Percentiles rank a stretch among this genome's conserved stretches.
phyloP scores from a whole-genome alignment of 2,888 invertebrate genomes.

The Conchocele bisecta region DNA sequence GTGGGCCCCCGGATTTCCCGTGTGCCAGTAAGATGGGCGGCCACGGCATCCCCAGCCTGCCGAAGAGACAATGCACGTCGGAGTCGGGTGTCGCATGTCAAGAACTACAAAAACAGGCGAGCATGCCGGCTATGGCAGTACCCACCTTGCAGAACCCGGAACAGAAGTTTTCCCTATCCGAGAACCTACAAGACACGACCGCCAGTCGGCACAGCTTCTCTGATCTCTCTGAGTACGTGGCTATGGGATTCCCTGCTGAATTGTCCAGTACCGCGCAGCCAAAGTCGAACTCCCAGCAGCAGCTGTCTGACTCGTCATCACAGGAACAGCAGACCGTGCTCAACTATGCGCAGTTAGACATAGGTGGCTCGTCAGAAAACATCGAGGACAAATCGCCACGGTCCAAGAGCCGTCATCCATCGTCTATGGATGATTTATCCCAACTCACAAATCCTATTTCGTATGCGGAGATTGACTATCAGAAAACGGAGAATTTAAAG shows the following conservation, averaged over 20 bases:
- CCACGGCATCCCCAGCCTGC: constrained; percentile 22
- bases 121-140: constrained; percentile 57
- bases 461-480: constrained; percentile 82
- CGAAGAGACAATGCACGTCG: not conserved
- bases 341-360: constrained; percentile 81
- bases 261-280: constrained; percentile 18
- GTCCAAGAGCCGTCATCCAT: constrained; percentile 68
- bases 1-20: constrained; percentile 36
- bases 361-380: constrained; percentile 74
- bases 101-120: constrained; percentile 61
- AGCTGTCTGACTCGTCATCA: constrained; percentile 16
- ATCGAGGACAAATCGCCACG: constrained; percentile 63
- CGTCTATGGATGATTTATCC: constrained; percentile 59
- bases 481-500: constrained; percentile 79
- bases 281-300: constrained; percentile 55
- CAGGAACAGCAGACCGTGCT: constrained; percentile 74
- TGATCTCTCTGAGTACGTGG: constrained; percentile 68
- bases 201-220: constrained; percentile 70
- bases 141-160: constrained; percentile 18
- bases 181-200: constrained; percentile 24
- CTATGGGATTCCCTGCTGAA: constrained; percentile 65
- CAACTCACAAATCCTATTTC: constrained; percentile 60
- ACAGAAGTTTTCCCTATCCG: no score
- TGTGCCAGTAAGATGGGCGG: constrained; percentile 4
- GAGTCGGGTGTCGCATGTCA: constrained; percentile 34